Evolutionary conservation across 2,113 vertebrate genomes (phyloP), one percentile per base, ranked within the genome.

Genomic region (Oxyura jamaicensis): DNA sequence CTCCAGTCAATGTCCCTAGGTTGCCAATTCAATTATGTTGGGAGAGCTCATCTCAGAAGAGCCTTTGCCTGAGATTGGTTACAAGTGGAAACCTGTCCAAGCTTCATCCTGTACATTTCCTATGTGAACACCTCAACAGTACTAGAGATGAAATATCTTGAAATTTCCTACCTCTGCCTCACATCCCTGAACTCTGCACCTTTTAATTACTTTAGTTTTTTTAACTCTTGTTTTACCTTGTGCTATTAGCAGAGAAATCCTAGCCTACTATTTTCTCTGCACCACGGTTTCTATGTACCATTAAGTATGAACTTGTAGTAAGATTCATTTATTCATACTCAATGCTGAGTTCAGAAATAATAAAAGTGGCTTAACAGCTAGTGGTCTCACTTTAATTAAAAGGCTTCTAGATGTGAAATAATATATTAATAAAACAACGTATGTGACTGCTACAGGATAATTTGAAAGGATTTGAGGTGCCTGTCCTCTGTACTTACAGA

Each of bases 161-260:
- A 50, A 77, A 39, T 23, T 77, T 71, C n/a, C 58, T 65, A 48
- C 29, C 7, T 53, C 60, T 31, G 7, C 26, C 62, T 75, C 62
- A 80, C 75, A 81, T 84, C 74, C 59, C 65, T 72, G 29, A 76
- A 53, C 59, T 72, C 63, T 73, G 69, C 74, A 77, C 41, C 36
- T 56, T 77, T 67, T 81, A 84, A 85, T 93, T 91, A 88, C 52
- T 91, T 72, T 10, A 88, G 79, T 28, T 48, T 81, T 84, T 91
- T 68, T 48, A 93, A 76, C 25, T 67, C 63, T 62, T 44, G 3
- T 21, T 78, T 79, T 56, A 44, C 44, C 85, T 84, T 63, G 52
- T 66, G 58, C 21, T 69, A 28, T 62, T 68, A 88, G 13, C 35
- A 76, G 41, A 52, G 36, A 88, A 93, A 85, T 68, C 48, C 55